These are phyloP conservation scores for Steinernema scapterisci DNA, from an alignment of 2,888 invertebrate genomes.

Conservation along the genomic window DNA sequence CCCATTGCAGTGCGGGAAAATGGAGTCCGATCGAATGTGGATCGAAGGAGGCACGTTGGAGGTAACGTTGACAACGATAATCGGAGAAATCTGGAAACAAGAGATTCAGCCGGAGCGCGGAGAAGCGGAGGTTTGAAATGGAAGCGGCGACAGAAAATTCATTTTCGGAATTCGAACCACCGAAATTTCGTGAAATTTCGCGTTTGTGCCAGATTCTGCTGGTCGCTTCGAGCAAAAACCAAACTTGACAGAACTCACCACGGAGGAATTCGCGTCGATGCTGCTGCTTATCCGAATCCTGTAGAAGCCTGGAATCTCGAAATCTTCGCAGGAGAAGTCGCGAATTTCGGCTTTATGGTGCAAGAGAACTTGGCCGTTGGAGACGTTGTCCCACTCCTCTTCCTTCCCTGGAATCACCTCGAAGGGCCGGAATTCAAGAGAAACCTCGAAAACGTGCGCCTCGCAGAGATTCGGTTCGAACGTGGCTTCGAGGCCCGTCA, in stretches of 20 bases:
- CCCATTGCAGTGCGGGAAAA: constrained; percentile 58
- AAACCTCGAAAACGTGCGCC: constrained; percentile 1
- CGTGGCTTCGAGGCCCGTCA: constrained; percentile 12
- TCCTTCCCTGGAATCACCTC: constrained; percentile 13
- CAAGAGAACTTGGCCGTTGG: not conserved
- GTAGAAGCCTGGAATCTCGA: constrained; percentile 13
- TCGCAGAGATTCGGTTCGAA: constrained; percentile 22
- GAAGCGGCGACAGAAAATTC: too few relatives aligned
- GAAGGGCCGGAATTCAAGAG: not conserved
- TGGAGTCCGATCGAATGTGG: constrained; percentile 48
- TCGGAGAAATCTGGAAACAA: not conserved
- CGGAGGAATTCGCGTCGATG: not conserved
- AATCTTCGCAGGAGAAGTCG: constrained; percentile 10
- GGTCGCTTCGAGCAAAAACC: not conserved
- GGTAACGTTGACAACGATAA: not conserved
- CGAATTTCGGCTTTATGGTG: not conserved
- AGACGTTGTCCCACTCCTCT: constrained; percentile 1
- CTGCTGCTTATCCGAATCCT: not conserved
- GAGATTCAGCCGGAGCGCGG: not conserved
- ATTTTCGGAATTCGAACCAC: too few relatives aligned
- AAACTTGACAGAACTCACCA: not conserved
- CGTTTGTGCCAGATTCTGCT: too few relatives aligned
- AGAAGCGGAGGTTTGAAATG: too few relatives aligned
- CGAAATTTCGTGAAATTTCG: too few relatives aligned
- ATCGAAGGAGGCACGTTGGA: constrained; percentile 33